phyloP scores from a whole-genome alignment of 2,797 vertebrate genomes.

The Pipistrellus nathusii region DNA sequence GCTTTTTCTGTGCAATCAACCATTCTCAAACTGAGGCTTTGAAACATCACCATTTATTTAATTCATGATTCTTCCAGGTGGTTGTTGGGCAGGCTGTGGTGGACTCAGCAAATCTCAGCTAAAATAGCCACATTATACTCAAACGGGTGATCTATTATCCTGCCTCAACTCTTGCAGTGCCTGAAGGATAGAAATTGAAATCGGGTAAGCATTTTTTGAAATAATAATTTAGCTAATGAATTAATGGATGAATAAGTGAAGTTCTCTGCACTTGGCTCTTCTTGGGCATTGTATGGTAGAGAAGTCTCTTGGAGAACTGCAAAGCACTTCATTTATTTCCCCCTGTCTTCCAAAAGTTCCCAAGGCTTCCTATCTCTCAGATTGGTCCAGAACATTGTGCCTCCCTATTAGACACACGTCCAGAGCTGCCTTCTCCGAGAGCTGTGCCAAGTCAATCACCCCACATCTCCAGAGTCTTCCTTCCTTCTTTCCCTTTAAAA shows the following conservation, averaged over 20 bases:
- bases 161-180: not conserved
- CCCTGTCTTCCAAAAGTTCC: not conserved
- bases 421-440: not conserved
- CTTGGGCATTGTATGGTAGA: not conserved
- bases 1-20: conserved; percentile 9
- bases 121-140: not conserved
- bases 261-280: not conserved
- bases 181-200: not conserved
- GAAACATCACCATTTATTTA: not conserved
- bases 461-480: not conserved
- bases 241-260: not conserved
- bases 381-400: not conserved
- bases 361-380: not conserved
- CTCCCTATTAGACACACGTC: not conserved
- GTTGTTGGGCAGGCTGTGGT: not conserved
- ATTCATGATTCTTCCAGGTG: not conserved
- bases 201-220: not conserved
- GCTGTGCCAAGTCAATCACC: not conserved
- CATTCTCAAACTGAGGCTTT: not conserved
- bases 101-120: not conserved
- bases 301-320: not conserved
- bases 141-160: not conserved
- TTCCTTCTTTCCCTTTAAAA: conserved; percentile 2
- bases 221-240: not conserved
- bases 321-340: not conserved